Percentiles rank a stretch among this genome's conserved stretches.
phyloP scores from a whole-genome alignment of 2,888 invertebrate species.

The Pantelozetes paolii region DNA sequence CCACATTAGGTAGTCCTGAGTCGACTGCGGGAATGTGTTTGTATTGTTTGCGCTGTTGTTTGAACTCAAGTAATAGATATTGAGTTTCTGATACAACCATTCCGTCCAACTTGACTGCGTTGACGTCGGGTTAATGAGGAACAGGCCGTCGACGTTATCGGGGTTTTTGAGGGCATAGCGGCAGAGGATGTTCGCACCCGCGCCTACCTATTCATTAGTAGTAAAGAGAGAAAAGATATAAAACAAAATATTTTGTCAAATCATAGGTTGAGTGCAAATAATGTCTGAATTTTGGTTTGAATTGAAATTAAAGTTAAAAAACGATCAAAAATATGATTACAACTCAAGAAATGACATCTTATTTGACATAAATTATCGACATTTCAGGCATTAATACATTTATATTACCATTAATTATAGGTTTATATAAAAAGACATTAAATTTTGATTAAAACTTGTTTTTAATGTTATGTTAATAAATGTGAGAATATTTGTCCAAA shows the following conservation, averaged over 20 bases:
- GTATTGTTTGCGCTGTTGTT: constrained; percentile 61
- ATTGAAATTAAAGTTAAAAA: neutral
- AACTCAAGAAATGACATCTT: neutral
- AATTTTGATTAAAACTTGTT: neutral
- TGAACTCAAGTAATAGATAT: constrained; percentile 71
- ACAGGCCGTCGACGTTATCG: constrained; percentile 80
- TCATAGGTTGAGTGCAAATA: neutral
- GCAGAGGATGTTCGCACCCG: constrained; percentile 90
- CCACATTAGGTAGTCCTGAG: constrained; percentile 96
- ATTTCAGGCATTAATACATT: neutral
- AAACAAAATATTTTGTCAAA: no score
- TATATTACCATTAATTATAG: neutral
- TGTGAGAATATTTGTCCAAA: no score
- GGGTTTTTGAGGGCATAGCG: constrained; percentile 66
- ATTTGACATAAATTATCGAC: constrained; percentile 1
- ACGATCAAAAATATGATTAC: neutral
- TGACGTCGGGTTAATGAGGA: constrained; percentile 87
- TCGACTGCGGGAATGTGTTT: constrained; percentile 60
- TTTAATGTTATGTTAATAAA: no score
- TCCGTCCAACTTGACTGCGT: constrained; percentile 94
- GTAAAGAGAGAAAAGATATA: no score
- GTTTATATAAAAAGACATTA: neutral
- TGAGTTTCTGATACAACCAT: constrained; percentile 98
- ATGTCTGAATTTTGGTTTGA: neutral
- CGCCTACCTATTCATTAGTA: constrained; percentile 62